A percentile compares a stretch with the other conserved stretches of the same genome.
Evolutionary conservation across 2,888 invertebrate species (phyloP).

Genomic region (Drosophila macrospina): DNA sequence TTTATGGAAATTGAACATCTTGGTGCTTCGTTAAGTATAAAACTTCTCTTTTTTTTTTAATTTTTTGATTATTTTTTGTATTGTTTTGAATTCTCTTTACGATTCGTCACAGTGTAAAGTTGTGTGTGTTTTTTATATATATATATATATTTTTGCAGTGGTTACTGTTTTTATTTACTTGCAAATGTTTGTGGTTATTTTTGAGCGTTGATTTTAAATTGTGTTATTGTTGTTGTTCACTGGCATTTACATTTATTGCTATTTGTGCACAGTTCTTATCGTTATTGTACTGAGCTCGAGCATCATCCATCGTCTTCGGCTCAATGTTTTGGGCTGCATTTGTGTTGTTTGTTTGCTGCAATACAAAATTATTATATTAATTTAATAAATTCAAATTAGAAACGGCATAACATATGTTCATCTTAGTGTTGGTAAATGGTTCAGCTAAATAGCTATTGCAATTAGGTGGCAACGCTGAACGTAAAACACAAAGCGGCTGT

Average conservation of each 20-base stretch:
- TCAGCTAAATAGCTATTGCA: slow-evolving; percentile 7
- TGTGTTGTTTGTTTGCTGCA: slow-evolving; percentile 47
- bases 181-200: slow-evolving; percentile 12
- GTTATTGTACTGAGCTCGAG: slow-evolving; percentile 39
- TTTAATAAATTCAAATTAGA: slow-evolving; percentile 35
- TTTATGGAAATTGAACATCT: slow-evolving; percentile 94
- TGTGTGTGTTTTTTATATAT: too few relatives aligned
- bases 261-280: slow-evolving; percentile 56
- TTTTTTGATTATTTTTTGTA: slow-evolving; percentile 6
- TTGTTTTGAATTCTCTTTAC: slow-evolving; percentile 4
- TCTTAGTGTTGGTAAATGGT: slow-evolving; percentile 42
- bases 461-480: slow-evolving; percentile 47
- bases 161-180: slow-evolving; percentile 9
- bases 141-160: slow-evolving; percentile 1
- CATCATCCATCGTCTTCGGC: slow-evolving; percentile 63
- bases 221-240: slow-evolving; percentile 46
- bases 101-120: slow-evolving; percentile 3
- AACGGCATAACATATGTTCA: slow-evolving; percentile 39
- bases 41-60: slow-evolving; percentile 9
- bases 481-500: neutral
- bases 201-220: slow-evolving; percentile 10
- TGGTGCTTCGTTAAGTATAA: neutral
- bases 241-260: slow-evolving; percentile 45
- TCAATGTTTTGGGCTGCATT: slow-evolving; percentile 60
- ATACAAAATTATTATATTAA: neutral